These are phyloP conservation scores for Sialis fuliginosa DNA, from an alignment of 2,888 invertebrate species.

Conservation along the genomic window DNA sequence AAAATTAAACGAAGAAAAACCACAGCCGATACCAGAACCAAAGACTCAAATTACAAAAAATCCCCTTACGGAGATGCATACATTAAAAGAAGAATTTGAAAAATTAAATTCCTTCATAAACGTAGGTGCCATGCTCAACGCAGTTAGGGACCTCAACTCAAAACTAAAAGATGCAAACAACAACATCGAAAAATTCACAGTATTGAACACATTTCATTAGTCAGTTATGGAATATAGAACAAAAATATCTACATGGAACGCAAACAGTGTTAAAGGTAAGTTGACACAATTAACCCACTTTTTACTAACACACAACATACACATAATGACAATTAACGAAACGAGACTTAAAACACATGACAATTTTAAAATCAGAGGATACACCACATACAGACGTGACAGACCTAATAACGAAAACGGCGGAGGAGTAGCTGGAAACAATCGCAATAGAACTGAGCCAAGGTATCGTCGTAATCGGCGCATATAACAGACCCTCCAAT, in stretches of 20 bases:
- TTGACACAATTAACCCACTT: neutral
- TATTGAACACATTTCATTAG: neutral
- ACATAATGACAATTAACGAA: constrained; percentile 8
- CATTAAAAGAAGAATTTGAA: too few species aligned
- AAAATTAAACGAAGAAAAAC: too few species aligned
- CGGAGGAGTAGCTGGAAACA: constrained; percentile 11
- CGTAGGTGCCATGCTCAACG: too few species aligned
- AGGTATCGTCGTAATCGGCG: constrained; percentile 8
- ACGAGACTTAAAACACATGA: constrained; percentile 8
- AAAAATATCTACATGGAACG: constrained; percentile 7
- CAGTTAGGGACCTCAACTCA: neutral
- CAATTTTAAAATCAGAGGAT: constrained; percentile 10
- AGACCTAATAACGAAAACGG: constrained; percentile 2
- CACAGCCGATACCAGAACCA: too few species aligned
- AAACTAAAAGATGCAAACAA: neutral
- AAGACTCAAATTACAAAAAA: too few species aligned
- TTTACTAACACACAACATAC: neutral
- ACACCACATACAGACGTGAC: constrained; percentile 10
- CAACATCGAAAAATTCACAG: neutral
- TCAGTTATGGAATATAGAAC: neutral
- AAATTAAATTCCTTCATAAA: too few species aligned
- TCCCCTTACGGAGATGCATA: too few species aligned
- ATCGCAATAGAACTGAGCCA: constrained; percentile 8
- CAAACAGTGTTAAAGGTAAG: neutral
- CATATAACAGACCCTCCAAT: constrained; percentile 10